phyloP scores from a whole-genome alignment of 2,888 invertebrate species.

The Ganaspis brasiliensis region DNA sequence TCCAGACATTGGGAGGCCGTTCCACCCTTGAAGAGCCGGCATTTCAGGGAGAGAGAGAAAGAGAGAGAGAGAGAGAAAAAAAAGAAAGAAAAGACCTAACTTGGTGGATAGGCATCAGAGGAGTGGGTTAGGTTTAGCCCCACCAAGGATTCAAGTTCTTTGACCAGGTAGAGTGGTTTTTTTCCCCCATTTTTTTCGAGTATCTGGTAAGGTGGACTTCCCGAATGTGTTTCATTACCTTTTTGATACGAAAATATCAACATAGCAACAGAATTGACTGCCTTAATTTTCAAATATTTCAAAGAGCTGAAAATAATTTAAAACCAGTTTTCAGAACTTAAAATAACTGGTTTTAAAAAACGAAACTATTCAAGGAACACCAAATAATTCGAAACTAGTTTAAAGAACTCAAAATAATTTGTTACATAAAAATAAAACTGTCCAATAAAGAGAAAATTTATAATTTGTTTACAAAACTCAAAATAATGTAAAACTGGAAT shows the following conservation, averaged over 20 bases:
- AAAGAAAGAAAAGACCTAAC: constrained; percentile 53
- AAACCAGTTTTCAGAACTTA: too few relatives aligned
- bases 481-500: too few relatives aligned
- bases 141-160: constrained; percentile 38
- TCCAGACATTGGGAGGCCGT: constrained; percentile 50
- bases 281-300: neutral
- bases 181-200: neutral
- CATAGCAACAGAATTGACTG: neutral
- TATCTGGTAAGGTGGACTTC: constrained; percentile 9
- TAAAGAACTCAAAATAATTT: too few relatives aligned
- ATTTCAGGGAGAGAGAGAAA: constrained; percentile 25
- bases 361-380: too few relatives aligned
- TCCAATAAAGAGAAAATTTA: too few relatives aligned
- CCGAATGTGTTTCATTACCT: constrained; percentile 13
- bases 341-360: too few relatives aligned
- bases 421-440: too few relatives aligned
- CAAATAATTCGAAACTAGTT: too few relatives aligned
- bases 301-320: neutral
- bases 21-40: constrained; percentile 58
- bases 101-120: constrained; percentile 58
- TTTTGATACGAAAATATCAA: neutral
- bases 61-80: neutral
- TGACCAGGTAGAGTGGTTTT: constrained; percentile 24
- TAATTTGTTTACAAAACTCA: too few relatives aligned
- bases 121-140: constrained; percentile 40